A percentile compares a stretch with the other conserved stretches of the same genome.
phyloP scores from a whole-genome alignment of 2,113 vertebrate species.

The Melanerpes aurifrons region DNA sequence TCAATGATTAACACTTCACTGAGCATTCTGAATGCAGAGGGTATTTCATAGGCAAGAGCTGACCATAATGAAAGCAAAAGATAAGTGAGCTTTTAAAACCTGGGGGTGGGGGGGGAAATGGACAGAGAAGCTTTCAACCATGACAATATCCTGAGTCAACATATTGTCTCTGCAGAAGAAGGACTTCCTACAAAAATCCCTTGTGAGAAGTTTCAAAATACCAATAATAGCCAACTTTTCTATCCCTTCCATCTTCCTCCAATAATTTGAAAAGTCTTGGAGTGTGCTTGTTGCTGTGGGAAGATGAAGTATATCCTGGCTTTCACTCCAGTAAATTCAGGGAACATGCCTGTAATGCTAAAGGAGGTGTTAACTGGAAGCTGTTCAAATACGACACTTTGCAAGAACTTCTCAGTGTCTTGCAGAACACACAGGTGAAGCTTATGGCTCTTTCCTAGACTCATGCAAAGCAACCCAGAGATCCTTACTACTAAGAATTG shows the following conservation, averaged over 20 bases:
- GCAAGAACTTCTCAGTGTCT: background rate
- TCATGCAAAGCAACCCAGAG: background rate
- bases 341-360: background rate
- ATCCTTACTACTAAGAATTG: background rate
- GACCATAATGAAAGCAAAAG: conserved; percentile 38
- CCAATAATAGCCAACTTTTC: background rate
- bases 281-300: background rate
- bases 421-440: background rate
- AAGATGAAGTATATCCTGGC: background rate
- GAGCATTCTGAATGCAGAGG: conserved; percentile 41
- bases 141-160: conserved; percentile 1
- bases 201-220: background rate
- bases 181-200: background rate
- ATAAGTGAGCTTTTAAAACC: conserved; percentile 27
- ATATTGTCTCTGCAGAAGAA: background rate
- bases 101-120: background rate
- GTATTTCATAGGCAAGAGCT: conserved; percentile 22
- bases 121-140: background rate
- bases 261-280: background rate
- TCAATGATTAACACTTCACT: conserved; percentile 52
- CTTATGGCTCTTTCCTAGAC: background rate
- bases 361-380: background rate
- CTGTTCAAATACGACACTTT: background rate
- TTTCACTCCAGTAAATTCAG: background rate
- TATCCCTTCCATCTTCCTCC: background rate